phyloP scores from a whole-genome alignment of 2,797 vertebrate species.

The Todus mexicanus region DNA sequence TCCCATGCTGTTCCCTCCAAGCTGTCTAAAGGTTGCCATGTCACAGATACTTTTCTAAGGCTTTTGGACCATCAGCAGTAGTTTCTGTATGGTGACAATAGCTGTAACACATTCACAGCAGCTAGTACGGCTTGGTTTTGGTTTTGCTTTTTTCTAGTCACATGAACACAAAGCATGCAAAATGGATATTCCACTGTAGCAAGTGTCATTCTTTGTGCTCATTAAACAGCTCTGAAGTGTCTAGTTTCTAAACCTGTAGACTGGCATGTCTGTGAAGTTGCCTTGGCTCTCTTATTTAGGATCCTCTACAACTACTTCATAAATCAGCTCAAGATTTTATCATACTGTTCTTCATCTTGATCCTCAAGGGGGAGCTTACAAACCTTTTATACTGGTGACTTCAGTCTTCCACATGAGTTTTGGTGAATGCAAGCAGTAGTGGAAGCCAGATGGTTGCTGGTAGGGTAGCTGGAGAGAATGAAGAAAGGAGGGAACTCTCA shows the following conservation, averaged over 20 bases:
- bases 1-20: background rate
- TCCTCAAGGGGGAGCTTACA: background rate
- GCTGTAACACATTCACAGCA: background rate
- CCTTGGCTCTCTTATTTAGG: background rate
- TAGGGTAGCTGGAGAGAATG: background rate
- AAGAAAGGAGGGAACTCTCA: background rate
- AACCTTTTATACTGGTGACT: background rate
- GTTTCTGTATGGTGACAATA: background rate
- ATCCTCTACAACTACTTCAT: background rate
- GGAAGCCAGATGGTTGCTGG: background rate
- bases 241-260: background rate
- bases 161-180: background rate
- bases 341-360: background rate
- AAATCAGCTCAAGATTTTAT: background rate
- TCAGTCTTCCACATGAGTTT: background rate
- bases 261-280: background rate
- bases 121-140: background rate
- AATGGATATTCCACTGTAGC: background rate
- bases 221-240: background rate
- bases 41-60: background rate
- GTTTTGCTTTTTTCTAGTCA: background rate
- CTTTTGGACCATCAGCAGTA: background rate
- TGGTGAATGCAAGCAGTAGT: background rate
- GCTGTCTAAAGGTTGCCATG: background rate
- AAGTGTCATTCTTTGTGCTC: background rate